Conservation (phyloP, 2,888 invertebrate species). For the Acleris cristana region DNA sequence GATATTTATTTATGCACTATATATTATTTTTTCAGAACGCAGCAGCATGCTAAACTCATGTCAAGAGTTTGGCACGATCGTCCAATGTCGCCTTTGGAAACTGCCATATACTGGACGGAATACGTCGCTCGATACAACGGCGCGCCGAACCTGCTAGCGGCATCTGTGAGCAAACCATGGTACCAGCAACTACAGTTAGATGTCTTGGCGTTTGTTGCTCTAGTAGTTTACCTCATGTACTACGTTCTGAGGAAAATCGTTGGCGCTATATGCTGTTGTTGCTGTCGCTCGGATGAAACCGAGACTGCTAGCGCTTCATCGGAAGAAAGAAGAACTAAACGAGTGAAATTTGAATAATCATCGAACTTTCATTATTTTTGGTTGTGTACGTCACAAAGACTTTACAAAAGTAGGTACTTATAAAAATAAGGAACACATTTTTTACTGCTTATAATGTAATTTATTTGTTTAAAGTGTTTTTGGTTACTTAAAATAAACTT, state of each 20-base stretch:
- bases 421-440: background rate
- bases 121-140: slow-evolving; percentile 79
- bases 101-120: slow-evolving; percentile 84
- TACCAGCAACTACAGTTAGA: slow-evolving; percentile 75
- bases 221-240: slow-evolving; percentile 63
- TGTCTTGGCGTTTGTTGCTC: slow-evolving; percentile 66
- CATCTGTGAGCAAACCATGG: slow-evolving; percentile 62
- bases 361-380: background rate
- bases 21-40: slow-evolving; percentile 58
- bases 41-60: slow-evolving; percentile 68
- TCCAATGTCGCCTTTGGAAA: slow-evolving; percentile 77
- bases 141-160: slow-evolving; percentile 67
- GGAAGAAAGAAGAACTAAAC: slow-evolving; percentile 64
- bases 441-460: background rate
- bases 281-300: slow-evolving; percentile 58
- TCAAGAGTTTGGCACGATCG: slow-evolving; percentile 82
- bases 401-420: background rate
- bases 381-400: background rate
- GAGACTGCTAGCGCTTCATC: slow-evolving; percentile 44
- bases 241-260: slow-evolving; percentile 67
- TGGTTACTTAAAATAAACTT: slow-evolving; percentile 10
- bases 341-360: slow-evolving; percentile 76
- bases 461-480: slow-evolving; percentile 8
- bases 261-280: slow-evolving; percentile 66
- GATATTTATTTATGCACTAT: background rate